Percentiles rank a stretch among this genome's conserved stretches.
Evolutionary conservation across 2,888 invertebrate genomes (phyloP).

Genomic region (Noctua janthina): DNA sequence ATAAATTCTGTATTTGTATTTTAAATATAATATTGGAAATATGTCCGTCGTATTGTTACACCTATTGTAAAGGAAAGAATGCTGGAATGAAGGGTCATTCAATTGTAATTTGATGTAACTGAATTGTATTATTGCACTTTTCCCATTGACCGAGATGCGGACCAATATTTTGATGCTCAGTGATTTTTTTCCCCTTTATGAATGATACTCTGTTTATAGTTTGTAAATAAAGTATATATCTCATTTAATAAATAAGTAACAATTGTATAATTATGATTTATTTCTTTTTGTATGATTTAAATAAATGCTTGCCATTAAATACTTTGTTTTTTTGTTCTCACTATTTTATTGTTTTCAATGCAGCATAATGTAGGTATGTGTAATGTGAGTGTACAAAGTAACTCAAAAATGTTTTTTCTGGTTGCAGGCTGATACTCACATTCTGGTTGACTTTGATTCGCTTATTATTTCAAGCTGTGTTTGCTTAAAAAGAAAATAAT

Average conservation of each 20-base stretch:
- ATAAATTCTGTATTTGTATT: not conserved
- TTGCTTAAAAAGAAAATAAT: not conserved
- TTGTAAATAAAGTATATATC: not conserved
- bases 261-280: not conserved
- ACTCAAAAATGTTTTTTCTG: not conserved
- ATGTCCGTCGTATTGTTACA: too few relatives aligned
- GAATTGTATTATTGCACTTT: too few relatives aligned
- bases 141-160: too few relatives aligned
- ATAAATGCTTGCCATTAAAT: not conserved
- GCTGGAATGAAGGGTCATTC: too few relatives aligned
- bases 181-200: too few relatives aligned
- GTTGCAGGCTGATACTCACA: not conserved
- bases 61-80: too few relatives aligned
- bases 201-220: not conserved
- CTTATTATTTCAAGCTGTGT: too few relatives aligned
- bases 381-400: not conserved
- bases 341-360: not conserved
- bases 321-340: not conserved
- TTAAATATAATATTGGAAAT: too few relatives aligned
- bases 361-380: not conserved
- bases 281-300: not conserved
- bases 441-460: not conserved
- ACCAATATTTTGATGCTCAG: too few relatives aligned
- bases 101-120: too few relatives aligned
- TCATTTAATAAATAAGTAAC: too few relatives aligned